Conservation (phyloP, 2,888 invertebrate species). For the Creontiades dilutus region DNA sequence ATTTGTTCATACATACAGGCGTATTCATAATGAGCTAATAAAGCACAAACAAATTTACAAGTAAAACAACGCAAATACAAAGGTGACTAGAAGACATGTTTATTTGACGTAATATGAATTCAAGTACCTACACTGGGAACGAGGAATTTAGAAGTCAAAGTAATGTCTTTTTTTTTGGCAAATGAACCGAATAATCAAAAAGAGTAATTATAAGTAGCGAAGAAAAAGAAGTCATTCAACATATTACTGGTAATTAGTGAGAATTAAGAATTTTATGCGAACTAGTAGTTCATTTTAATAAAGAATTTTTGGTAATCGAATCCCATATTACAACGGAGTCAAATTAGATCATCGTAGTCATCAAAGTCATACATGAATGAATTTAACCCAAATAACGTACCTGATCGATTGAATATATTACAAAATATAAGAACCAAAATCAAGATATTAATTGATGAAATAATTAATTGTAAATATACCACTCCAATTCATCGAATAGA, state of each 20-base stretch:
- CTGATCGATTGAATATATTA: slow-evolving; percentile 5
- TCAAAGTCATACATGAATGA: slow-evolving; percentile 8
- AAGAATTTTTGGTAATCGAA: background rate
- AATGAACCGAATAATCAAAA: no score
- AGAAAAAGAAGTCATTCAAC: no score
- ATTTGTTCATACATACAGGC: slow-evolving; percentile 67
- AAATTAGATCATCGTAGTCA: background rate
- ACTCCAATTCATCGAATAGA: background rate
- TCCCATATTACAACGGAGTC: slow-evolving; percentile 26
- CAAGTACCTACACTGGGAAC: background rate
- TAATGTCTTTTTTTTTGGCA: background rate
- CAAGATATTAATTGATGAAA: background rate
- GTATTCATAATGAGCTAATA: slow-evolving; percentile 58
- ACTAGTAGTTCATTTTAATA: no score
- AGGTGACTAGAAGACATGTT: slow-evolving; percentile 54
- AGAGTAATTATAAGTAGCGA: no score
- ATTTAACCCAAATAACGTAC: background rate
- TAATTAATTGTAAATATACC: background rate
- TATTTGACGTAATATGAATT: slow-evolving; percentile 26
- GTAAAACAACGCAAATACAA: slow-evolving; percentile 29
- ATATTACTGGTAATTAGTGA: no score
- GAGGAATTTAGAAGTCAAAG: background rate
- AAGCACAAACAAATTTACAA: slow-evolving; percentile 52
- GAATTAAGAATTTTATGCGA: no score
- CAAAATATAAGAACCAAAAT: background rate